Evolutionary conservation across 2,113 vertebrate genomes (phyloP).

Genomic region (Patagioenas fasciata): DNA sequence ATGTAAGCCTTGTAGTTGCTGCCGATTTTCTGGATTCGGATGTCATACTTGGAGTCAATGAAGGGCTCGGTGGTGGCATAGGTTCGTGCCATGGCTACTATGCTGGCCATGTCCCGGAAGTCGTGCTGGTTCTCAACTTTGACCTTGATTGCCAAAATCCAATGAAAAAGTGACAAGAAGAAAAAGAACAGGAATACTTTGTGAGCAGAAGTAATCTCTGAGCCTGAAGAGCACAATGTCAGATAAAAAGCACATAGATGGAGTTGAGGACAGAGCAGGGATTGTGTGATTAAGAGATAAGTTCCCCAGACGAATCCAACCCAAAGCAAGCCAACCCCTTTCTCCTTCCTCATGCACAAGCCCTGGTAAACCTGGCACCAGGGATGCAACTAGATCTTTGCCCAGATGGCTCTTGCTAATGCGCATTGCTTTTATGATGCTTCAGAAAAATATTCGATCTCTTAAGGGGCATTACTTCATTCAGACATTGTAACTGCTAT

Average conservation of each 20-base stretch:
- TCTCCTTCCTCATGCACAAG: background rate
- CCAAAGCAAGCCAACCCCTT: background rate
- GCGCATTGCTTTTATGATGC: background rate
- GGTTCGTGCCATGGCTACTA: constrained; percentile 92
- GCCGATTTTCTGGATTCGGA: constrained; percentile 97
- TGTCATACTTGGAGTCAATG: constrained; percentile 95
- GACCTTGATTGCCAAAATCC: constrained; percentile 76
- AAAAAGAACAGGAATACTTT: background rate
- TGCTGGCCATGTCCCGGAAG: constrained; percentile 95
- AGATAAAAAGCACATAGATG: background rate
- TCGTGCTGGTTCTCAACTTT: constrained; percentile 94
- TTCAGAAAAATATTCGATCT: background rate
- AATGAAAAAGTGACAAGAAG: constrained; percentile 3
- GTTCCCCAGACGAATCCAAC: background rate
- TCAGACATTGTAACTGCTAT: background rate
- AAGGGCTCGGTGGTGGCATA: constrained; percentile 92
- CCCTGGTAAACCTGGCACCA: background rate
- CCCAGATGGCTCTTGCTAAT: background rate
- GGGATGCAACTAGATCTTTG: background rate
- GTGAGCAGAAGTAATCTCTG: background rate
- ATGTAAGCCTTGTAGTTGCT: constrained; percentile 99
- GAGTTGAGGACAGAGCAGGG: background rate
- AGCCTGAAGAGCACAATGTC: background rate
- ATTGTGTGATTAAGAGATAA: background rate
- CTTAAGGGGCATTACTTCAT: background rate